Percentiles rank a stretch among this genome's conserved stretches.
phyloP scores from a whole-genome alignment of 2,797 vertebrate species.

The Knipowitschia caucasica region DNA sequence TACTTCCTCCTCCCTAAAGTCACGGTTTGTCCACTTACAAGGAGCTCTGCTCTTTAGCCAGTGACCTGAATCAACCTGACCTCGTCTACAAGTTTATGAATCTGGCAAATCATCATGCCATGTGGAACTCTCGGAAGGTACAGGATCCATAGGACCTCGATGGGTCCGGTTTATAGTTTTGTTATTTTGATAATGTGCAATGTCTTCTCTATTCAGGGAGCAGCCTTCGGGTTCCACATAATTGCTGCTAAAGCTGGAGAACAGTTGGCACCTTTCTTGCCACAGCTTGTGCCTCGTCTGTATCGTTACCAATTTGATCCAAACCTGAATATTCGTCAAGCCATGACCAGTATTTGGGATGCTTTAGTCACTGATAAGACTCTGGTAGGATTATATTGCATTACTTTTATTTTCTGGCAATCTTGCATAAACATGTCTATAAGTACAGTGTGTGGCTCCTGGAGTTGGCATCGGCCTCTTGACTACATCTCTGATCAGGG shows the following conservation, averaged over 20 bases:
- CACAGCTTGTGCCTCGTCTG: slow-evolving; percentile 91
- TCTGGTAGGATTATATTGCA: slow-evolving; percentile 79
- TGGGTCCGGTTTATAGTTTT: background rate
- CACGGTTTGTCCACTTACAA: slow-evolving; percentile 95
- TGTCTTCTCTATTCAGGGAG: slow-evolving; percentile 77
- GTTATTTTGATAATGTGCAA: background rate
- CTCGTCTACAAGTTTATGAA: slow-evolving; percentile 99
- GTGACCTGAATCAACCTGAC: slow-evolving; percentile 96
- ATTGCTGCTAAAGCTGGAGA: slow-evolving; percentile 94
- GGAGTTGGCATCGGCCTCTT: too few species aligned
- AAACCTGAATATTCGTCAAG: slow-evolving; percentile 92
- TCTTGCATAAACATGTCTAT: too few species aligned
- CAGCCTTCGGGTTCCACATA: slow-evolving; percentile 97
- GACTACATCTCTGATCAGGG: too few species aligned
- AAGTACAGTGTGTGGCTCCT: too few species aligned
- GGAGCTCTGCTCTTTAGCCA: slow-evolving; percentile 95
- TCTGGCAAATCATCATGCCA: slow-evolving; percentile 96
- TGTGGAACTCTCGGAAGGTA: slow-evolving; percentile 99
- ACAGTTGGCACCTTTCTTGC: slow-evolving; percentile 89
- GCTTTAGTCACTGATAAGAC: slow-evolving; percentile 92
- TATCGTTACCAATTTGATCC: slow-evolving; percentile 99
- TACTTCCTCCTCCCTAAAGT: slow-evolving; percentile 67
- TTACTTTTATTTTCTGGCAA: too few species aligned
- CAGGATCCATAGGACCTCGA: rapidly evolving
- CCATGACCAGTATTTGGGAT: slow-evolving; percentile 99